A percentile compares a stretch with the other conserved stretches of the same genome.
phyloP scores from a whole-genome alignment of 2,113 vertebrate species.

The Gracilinanus agilis region DNA sequence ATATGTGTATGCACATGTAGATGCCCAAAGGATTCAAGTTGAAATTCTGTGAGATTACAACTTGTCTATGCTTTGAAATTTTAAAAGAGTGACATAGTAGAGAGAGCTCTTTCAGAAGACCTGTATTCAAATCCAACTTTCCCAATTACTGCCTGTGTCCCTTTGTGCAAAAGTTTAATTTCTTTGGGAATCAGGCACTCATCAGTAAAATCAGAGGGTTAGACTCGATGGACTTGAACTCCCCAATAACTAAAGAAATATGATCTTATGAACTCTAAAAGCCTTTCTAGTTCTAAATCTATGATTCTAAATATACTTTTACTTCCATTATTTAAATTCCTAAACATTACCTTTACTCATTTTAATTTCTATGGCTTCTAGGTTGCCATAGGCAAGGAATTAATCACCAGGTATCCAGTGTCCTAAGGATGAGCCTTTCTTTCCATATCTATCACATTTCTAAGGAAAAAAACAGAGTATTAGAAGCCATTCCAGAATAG shows the following conservation, averaged over 20 bases:
- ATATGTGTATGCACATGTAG: neutral
- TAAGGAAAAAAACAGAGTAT: neutral
- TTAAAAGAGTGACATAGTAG: neutral
- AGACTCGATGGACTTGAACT: neutral
- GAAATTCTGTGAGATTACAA: neutral
- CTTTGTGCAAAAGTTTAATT: neutral
- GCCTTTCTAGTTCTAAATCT: neutral
- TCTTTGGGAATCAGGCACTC: neutral
- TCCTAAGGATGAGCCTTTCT: neutral
- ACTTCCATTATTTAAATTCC: neutral
- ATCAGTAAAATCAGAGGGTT: neutral
- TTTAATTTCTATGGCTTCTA: neutral
- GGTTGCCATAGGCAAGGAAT: neutral
- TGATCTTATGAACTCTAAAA: neutral
- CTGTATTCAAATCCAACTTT: neutral
- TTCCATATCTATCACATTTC: neutral
- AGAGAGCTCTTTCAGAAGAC: neutral
- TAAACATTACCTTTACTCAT: neutral
- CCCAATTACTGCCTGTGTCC: neutral
- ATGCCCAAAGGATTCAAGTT: neutral
- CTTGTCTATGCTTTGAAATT: neutral
- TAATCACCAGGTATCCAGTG: neutral
- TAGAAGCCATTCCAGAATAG: neutral
- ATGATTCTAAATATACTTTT: neutral
- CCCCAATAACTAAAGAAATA: neutral